These are phyloP conservation scores for Mallotus villosus DNA, from an alignment of 2,797 vertebrate species.

Conservation along the genomic window DNA sequence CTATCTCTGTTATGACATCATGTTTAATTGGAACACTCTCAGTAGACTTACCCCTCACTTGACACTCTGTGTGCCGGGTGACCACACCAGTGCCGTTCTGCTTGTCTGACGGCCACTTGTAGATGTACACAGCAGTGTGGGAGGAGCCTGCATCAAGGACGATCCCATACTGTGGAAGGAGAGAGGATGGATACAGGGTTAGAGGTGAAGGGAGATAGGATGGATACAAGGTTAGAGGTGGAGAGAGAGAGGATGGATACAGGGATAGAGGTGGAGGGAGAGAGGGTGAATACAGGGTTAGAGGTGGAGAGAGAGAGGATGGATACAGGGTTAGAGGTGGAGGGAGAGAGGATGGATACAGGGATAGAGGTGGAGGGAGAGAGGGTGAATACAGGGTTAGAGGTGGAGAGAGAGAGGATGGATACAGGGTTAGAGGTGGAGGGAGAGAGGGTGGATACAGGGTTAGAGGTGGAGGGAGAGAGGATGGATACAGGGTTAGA, in stretches of 20 bases:
- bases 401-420: background rate
- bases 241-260: background rate
- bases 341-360: background rate
- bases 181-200: background rate
- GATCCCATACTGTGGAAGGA: slow-evolving; percentile 79
- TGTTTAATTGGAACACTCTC: background rate
- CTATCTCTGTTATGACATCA: no score
- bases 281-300: background rate
- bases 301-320: background rate
- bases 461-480: no score
- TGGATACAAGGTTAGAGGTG: background rate
- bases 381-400: background rate
- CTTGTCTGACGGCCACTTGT: slow-evolving; percentile 87
- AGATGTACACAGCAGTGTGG: slow-evolving; percentile 84
- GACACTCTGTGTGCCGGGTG: slow-evolving; percentile 80
- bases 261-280: background rate
- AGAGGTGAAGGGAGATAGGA: background rate
- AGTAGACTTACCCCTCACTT: slow-evolving; percentile 73
- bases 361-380: background rate
- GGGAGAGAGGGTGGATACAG: background rate
- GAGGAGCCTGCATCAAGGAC: slow-evolving; percentile 90
- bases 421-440: background rate
- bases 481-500: no score
- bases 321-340: background rate
- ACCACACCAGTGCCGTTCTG: slow-evolving; percentile 85